These are phyloP conservation scores for Gisinianus flammeolus DNA, from an alignment of 2,888 invertebrate genomes.

Conservation along the genomic window DNA sequence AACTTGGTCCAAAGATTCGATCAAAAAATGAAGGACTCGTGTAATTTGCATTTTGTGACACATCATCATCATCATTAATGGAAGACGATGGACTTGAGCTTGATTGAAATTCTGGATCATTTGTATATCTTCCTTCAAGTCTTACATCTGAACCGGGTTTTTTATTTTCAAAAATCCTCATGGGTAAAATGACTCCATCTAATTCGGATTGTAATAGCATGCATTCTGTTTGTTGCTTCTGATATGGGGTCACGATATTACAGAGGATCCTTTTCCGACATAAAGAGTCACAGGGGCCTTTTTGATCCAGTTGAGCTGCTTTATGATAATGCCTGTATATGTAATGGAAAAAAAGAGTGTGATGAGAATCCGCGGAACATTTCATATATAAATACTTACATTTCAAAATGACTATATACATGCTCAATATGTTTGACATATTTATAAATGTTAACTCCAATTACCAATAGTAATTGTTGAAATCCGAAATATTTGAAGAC, in stretches of 20 bases:
- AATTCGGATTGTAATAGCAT: slow-evolving; percentile 58
- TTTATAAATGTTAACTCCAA: neutral
- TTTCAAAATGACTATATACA: no score
- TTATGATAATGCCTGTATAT: slow-evolving; percentile 67
- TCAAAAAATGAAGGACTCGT: slow-evolving; percentile 22
- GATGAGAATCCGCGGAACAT: no score
- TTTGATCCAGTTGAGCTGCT: slow-evolving; percentile 65
- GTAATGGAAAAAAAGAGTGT: no score
- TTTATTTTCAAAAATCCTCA: slow-evolving; percentile 50
- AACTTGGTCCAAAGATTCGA: slow-evolving; percentile 25
- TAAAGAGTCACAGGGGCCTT: slow-evolving; percentile 62
- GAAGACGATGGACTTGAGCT: neutral
- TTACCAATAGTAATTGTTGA: slow-evolving; percentile 63
- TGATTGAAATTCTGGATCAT: neutral
- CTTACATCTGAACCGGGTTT: slow-evolving; percentile 14
- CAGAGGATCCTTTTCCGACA: slow-evolving; percentile 68
- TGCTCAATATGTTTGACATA: no score
- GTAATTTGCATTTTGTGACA: neutral
- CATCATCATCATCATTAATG: no score
- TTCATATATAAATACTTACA: no score
- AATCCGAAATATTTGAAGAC: slow-evolving; percentile 60
- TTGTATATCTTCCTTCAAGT: neutral
- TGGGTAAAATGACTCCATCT: slow-evolving; percentile 50
- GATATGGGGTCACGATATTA: slow-evolving; percentile 67
- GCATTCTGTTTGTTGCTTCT: slow-evolving; percentile 64